Conservation (phyloP, 2,113 vertebrate genomes). For the Propithecus coquereli region DNA sequence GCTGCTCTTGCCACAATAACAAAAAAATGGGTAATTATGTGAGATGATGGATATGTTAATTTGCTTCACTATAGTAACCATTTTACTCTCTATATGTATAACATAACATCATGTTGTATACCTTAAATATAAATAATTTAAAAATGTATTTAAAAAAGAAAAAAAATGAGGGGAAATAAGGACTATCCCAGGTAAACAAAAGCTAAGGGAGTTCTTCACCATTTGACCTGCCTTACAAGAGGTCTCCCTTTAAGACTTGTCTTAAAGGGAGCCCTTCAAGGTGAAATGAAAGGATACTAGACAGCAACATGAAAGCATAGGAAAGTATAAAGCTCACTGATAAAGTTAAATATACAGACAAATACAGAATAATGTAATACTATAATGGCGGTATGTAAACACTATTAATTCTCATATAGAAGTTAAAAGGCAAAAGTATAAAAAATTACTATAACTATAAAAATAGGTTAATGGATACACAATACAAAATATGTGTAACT, state of each 20-base stretch:
- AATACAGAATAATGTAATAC: not conserved
- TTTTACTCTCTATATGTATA: not conserved
- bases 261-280: not conserved
- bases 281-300: not conserved
- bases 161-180: not conserved
- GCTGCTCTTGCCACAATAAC: not conserved
- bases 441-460: not conserved
- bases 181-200: not conserved
- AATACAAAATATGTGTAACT: not conserved
- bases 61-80: not conserved
- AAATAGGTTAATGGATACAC: not conserved
- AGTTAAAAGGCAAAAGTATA: not conserved
- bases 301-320: not conserved
- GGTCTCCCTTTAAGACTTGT: not conserved
- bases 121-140: not conserved
- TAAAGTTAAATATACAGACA: not conserved
- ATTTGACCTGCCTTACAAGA: not conserved
- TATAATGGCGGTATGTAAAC: not conserved
- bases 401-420: not conserved
- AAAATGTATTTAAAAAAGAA: not conserved
- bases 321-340: not conserved
- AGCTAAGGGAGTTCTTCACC: not conserved
- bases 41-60: not conserved
- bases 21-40: not conserved
- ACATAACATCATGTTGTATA: not conserved